Evolutionary conservation across 2,888 invertebrate genomes (phyloP).

Genomic region (Dolomedes plantarius): DNA sequence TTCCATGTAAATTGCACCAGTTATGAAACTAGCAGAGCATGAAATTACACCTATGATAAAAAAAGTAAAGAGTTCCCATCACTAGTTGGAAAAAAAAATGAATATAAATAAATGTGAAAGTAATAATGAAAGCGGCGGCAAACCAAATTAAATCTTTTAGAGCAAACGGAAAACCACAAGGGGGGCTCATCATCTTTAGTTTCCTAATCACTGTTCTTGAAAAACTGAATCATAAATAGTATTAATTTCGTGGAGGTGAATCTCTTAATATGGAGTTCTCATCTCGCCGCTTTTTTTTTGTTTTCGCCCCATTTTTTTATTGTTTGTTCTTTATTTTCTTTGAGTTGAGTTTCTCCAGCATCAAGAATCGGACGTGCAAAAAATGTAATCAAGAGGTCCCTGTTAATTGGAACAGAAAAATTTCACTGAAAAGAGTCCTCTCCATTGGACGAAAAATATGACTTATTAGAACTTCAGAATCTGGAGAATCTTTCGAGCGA

Average conservation of each 20-base stretch:
- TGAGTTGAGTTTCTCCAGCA: conserved; percentile 12
- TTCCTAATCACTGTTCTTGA: conserved; percentile 52
- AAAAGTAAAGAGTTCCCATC: conserved; percentile 12
- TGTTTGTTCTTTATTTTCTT: conserved; percentile 19
- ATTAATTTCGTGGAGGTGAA: conserved; percentile 48
- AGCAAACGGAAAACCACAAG: conserved; percentile 37
- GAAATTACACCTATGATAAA: conserved; percentile 63
- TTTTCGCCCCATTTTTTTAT: neutral
- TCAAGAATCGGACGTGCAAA: conserved; percentile 8
- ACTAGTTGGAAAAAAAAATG: conserved; percentile 29
- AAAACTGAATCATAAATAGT: conserved; percentile 67
- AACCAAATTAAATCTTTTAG: conserved; percentile 70
- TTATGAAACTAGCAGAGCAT: conserved; percentile 62
- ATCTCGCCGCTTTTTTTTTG: conserved; percentile 20
- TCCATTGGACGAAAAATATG: neutral
- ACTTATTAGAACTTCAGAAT: neutral
- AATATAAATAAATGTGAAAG: conserved; percentile 64
- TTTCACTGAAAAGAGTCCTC: neutral
- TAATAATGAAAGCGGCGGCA: conserved; percentile 62
- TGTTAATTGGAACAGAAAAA: conserved; percentile 39
- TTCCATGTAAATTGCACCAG: conserved; percentile 70
- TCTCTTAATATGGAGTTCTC: conserved; percentile 31
- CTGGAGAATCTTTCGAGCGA: neutral
- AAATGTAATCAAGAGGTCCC: conserved; percentile 47
- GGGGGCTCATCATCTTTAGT: conserved; percentile 40